These are phyloP conservation scores for Clanis bilineata DNA, from an alignment of 2,888 invertebrate genomes.

Conservation along the genomic window DNA sequence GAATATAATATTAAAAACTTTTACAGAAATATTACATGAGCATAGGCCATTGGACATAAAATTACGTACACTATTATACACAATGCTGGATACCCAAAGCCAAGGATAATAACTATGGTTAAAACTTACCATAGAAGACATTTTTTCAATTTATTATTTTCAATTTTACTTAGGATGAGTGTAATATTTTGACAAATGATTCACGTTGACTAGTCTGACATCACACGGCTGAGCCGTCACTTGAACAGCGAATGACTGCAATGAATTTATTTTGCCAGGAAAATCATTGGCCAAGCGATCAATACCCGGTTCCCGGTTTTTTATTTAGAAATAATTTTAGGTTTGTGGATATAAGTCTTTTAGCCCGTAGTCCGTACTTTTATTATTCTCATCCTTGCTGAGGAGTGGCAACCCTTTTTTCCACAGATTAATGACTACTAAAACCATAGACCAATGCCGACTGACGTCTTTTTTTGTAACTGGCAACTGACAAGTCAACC, in stretches of 20 bases:
- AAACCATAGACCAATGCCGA: no score
- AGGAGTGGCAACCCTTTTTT: no score
- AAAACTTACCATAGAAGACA: constrained; percentile 70
- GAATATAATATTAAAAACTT: neutral
- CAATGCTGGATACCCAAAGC: no score
- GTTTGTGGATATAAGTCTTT: neutral
- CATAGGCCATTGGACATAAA: no score
- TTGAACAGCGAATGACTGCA: constrained; percentile 58
- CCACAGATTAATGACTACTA: no score
- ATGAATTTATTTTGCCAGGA: constrained; percentile 51
- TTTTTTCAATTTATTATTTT: constrained; percentile 44
- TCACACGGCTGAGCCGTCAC: constrained; percentile 50
- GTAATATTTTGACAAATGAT: constrained; percentile 61
- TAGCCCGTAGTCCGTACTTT: no score
- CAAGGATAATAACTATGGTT: neutral
- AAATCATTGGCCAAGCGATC: constrained; percentile 57
- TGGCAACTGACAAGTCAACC: neutral
- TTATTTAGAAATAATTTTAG: neutral
- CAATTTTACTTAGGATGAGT: no score
- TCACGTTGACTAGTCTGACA: constrained; percentile 69
- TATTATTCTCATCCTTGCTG: no score
- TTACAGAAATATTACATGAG: no score
- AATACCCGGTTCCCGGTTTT: constrained; percentile 42
- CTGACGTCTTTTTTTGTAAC: no score
- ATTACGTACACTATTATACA: no score